Evolutionary conservation across 2,888 invertebrate species (phyloP), one percentile per base, ranked within the genome.

Genomic region (Operophtera brumata): DNA sequence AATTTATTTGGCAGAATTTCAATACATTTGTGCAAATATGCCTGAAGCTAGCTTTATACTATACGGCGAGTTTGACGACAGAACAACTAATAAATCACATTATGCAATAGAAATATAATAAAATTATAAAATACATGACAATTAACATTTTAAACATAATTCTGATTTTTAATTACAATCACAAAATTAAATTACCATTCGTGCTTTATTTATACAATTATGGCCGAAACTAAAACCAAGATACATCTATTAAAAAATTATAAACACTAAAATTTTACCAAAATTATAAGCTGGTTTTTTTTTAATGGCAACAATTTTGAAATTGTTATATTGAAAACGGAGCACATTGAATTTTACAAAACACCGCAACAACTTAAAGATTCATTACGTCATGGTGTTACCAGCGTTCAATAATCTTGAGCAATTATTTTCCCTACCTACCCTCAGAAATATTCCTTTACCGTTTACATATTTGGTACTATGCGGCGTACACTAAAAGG

Each of bases 371-470:
- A 43, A 20, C 32, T 43, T 14, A 44, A 26, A 59, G 49, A 54
- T 56, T 59, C 48, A 34, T 39, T 40, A 47, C 55, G 57, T 57
- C 55, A 55, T 46, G 56, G 55, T 62, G 62, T 61, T 64, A 56
- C 66, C 68, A 67, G 60, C 59, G 47, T 55, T 42, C 53, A 54
- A 60, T 61, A 53, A 52, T 47, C 46, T 69, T 71, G 71, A 71
- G 71, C 71, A 71, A 71, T 61, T 62, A 51, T 39, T 64, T 62
- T 58, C 14, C 59, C 60, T 57, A 65, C 45, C 63, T 64, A 67
- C 64, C 59, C 47, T 54, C 54, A 30, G 47, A 52, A 54, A 20
- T 6, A 9, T 42, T 47, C 32, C 26, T 11, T 35, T 14, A 28
- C 13, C 26, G 10, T 42, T 48, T 45, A 41, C 36, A 14, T 39